Evolutionary conservation across 2,888 invertebrate genomes (phyloP).

Genomic region (Diadromus collaris): DNA sequence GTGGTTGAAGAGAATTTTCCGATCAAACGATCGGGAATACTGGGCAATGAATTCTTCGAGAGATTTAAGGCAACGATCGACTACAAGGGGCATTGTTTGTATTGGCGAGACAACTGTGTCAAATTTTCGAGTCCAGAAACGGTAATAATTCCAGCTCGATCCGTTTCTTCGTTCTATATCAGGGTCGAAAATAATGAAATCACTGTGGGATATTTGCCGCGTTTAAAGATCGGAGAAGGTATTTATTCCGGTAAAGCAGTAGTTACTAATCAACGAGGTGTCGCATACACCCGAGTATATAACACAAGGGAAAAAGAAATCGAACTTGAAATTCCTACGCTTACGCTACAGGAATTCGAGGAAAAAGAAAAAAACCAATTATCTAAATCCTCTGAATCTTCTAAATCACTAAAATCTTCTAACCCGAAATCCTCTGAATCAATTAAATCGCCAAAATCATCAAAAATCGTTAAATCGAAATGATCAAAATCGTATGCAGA

Average conservation of each 20-base stretch:
- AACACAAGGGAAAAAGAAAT: constrained; percentile 1
- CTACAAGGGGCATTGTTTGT: constrained; percentile 11
- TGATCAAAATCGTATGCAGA: too few relatives aligned
- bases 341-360: neutral
- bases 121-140: constrained; percentile 12
- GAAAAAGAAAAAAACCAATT: neutral
- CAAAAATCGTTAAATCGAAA: too few relatives aligned
- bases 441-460: too few relatives aligned
- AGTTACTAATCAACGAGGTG: constrained; percentile 26
- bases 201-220: constrained; percentile 26
- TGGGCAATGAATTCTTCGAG: constrained; percentile 24
- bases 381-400: neutral
- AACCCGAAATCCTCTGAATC: neutral
- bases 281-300: constrained; percentile 8
- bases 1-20: too few relatives aligned
- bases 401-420: too few relatives aligned
- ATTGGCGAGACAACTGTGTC: constrained; percentile 8
- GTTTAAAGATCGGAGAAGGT: constrained; percentile 12
- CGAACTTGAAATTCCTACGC: neutral
- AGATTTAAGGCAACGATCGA: constrained; percentile 4
- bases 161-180: constrained; percentile 12
- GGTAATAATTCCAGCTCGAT: constrained; percentile 15
- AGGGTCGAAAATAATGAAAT: neutral
- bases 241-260: constrained; percentile 45
- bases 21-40: constrained; percentile 15